phyloP scores from a whole-genome alignment of 2,113 vertebrate genomes.

The Barnardius zonarius region DNA sequence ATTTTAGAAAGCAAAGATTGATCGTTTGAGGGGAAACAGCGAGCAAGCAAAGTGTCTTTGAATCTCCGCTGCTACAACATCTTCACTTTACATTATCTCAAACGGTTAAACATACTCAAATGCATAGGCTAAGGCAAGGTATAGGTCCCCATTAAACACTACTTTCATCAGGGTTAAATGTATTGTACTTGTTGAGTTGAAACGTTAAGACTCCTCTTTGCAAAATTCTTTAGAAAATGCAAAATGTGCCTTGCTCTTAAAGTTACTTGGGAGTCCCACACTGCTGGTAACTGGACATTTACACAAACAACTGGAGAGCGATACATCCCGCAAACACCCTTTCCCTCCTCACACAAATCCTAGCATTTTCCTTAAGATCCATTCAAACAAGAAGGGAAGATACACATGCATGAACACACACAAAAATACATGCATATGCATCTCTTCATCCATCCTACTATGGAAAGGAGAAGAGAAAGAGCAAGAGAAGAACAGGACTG shows the following conservation, averaged over 20 bases:
- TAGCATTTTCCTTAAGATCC: neutral
- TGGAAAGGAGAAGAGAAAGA: neutral
- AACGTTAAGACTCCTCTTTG: fast-evolving
- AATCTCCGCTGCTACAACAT: neutral
- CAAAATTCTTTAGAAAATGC: neutral
- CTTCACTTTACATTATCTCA: neutral
- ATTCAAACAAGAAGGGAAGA: neutral
- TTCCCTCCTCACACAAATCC: neutral
- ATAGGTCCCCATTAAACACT: neutral
- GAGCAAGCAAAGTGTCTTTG: neutral
- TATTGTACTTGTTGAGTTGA: neutral
- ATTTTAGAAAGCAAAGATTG: neutral
- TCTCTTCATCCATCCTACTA: neutral
- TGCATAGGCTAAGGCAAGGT: neutral
- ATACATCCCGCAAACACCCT: neutral
- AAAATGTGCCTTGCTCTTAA: neutral
- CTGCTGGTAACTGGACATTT: neutral
- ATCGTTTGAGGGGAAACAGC: neutral
- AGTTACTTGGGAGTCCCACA: neutral
- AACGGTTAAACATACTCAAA: neutral
- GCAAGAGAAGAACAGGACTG: neutral
- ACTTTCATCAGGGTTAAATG: neutral
- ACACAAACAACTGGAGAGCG: neutral
- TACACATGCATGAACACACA: neutral
- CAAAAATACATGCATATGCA: neutral